Percentiles rank a stretch among this genome's conserved stretches.
These are phyloP conservation scores for Dysmachus trigonus DNA, from an alignment of 2,888 invertebrate species.

Conservation along the genomic window DNA sequence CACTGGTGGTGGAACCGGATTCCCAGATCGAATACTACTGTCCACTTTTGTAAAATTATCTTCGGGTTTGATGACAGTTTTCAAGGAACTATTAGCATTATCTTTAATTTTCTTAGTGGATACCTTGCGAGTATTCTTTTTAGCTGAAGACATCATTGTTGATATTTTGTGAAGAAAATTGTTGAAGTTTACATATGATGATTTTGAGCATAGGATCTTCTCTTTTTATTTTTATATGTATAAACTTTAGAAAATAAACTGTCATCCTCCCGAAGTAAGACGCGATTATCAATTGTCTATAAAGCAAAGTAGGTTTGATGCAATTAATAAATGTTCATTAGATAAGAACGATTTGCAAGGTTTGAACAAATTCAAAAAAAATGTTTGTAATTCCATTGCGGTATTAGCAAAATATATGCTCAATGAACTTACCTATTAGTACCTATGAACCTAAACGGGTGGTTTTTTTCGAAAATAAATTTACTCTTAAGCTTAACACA, in stretches of 20 bases:
- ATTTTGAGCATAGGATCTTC: conserved; percentile 1
- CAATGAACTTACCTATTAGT: too few relatives aligned
- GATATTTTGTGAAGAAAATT: neutral
- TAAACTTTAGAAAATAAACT: neutral
- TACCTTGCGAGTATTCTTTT: neutral
- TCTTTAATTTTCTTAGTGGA: neutral
- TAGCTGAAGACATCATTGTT: neutral
- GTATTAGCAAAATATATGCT: too few relatives aligned
- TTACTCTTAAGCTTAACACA: too few relatives aligned
- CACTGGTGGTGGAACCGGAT: neutral
- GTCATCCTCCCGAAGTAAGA: conserved; percentile 6
- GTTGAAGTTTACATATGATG: neutral
- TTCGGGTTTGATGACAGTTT: neutral
- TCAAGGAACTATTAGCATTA: neutral
- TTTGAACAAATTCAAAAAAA: too few relatives aligned
- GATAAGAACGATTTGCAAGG: too few relatives aligned
- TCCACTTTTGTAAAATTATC: neutral
- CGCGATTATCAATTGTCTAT: neutral
- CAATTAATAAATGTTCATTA: neutral
- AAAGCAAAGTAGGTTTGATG: neutral
- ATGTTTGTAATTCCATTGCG: too few relatives aligned
- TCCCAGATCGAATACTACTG: neutral
- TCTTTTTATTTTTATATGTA: neutral
- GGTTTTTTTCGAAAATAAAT: too few relatives aligned
- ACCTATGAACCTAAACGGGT: too few relatives aligned